phyloP scores from a whole-genome alignment of 1,140 invertebrate genomes.

The Alviniconcha marisindica region DNA sequence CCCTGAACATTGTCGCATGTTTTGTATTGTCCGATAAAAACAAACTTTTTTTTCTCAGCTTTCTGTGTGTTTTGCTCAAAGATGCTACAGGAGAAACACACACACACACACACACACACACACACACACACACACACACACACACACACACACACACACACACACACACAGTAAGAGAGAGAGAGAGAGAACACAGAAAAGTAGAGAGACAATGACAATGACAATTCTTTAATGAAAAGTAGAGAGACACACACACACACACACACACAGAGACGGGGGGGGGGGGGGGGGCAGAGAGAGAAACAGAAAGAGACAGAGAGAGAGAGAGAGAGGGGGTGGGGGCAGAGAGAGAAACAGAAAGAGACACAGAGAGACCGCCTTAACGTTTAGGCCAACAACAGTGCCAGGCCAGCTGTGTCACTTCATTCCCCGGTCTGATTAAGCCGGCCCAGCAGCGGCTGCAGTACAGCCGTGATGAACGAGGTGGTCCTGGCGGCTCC shows the following conservation, averaged over 20 bases:
- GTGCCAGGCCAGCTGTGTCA: too few species aligned
- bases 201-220: too few species aligned
- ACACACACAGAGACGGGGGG: background rate
- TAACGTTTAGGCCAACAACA: too few species aligned
- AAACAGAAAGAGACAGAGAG: background rate
- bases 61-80: too few species aligned
- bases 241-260: background rate
- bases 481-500: too few species aligned
- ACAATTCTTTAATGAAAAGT: background rate
- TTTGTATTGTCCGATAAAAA: too few species aligned
- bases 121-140: slow-evolving; percentile 10
- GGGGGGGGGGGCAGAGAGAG: background rate
- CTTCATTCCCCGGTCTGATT: too few species aligned
- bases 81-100: too few species aligned
- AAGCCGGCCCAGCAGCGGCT: too few species aligned
- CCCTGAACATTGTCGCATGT: too few species aligned
- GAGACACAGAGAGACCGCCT: background rate
- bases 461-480: too few species aligned
- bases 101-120: slow-evolving; percentile 1
- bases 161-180: background rate
- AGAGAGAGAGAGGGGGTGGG: background rate
- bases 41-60: too few species aligned
- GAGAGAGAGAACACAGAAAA: background rate
- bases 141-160: background rate
- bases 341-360: background rate